Conservation (phyloP, 2,113 vertebrate genomes). For the Tachysurus fulvidraco region DNA sequence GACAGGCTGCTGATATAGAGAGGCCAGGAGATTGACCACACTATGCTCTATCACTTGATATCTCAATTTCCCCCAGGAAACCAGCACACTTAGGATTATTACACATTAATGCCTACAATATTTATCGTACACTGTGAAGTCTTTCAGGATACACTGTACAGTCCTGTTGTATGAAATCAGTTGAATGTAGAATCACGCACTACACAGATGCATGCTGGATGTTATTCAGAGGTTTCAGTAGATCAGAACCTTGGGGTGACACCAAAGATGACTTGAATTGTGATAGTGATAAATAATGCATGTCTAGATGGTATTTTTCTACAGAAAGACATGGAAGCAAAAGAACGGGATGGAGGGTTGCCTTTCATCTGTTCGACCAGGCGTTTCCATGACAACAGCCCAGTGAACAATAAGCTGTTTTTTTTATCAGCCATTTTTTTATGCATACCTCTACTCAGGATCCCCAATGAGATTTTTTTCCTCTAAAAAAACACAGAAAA, state of each 20-base stretch:
- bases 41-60: not conserved
- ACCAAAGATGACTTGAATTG: constrained; percentile 8
- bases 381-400: constrained; percentile 57
- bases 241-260: not conserved
- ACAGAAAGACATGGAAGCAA: constrained; percentile 28
- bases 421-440: constrained; percentile 10
- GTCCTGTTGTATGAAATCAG: not conserved
- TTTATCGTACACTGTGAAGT: not conserved
- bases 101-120: not conserved
- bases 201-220: not conserved
- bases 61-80: not conserved
- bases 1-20: not conserved
- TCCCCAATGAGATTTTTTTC: not conserved
- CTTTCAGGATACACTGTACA: not conserved
- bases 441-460: not conserved
- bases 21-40: not conserved
- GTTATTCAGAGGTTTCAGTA: not conserved
- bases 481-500: not conserved
- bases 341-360: constrained; percentile 30
- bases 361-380: constrained; percentile 48
- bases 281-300: constrained; percentile 39
- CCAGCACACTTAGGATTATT: not conserved
- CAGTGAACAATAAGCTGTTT: constrained; percentile 44
- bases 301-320: constrained; percentile 18
- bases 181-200: not conserved